phyloP scores from a whole-genome alignment of 2,888 invertebrate genomes.

The Cataglyphis rosenhaueri region DNA sequence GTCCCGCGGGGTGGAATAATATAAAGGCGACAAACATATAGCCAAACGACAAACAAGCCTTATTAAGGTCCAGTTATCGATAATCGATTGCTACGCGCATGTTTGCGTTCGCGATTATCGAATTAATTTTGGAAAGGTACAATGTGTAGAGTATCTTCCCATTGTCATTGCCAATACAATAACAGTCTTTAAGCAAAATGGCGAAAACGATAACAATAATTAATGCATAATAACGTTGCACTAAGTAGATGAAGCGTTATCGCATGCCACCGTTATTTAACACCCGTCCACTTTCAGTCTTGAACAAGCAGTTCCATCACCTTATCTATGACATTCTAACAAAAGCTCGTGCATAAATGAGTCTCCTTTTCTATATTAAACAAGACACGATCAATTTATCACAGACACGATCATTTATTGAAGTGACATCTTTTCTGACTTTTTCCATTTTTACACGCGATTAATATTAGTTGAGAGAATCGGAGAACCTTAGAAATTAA shows the following conservation, averaged over 20 bases:
- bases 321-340: not conserved
- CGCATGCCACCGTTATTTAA: not conserved
- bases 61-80: constrained; percentile 4
- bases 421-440: not conserved
- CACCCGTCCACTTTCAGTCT: not conserved
- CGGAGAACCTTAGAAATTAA: not conserved
- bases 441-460: not conserved
- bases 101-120: constrained; percentile 1
- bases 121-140: constrained; percentile 13
- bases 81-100: not conserved
- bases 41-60: not conserved
- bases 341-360: not conserved
- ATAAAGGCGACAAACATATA: not conserved
- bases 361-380: not conserved
- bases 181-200: constrained; percentile 18
- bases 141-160: not conserved
- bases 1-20: not conserved
- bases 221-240: not conserved
- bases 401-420: not conserved
- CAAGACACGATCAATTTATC: not conserved
- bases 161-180: not conserved
- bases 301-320: not conserved
- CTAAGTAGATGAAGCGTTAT: constrained; percentile 1
- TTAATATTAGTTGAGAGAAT: too few species aligned
- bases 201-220: constrained; percentile 9